Percentiles rank a stretch among this genome's conserved stretches.
Conservation (phyloP, 2,113 vertebrate species). For the Erinaceus europaeus region DNA sequence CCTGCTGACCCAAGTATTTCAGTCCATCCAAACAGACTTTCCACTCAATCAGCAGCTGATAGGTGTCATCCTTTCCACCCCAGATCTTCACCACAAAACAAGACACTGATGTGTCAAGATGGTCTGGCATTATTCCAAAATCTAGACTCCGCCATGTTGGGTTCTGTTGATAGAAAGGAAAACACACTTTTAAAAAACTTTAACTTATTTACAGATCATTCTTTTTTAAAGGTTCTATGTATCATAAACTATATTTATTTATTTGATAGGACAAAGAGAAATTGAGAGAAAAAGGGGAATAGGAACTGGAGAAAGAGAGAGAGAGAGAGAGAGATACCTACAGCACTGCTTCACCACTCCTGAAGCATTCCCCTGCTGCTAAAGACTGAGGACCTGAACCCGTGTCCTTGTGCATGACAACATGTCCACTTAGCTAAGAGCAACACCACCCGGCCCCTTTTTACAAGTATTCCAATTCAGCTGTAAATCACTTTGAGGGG, state of each 20-base stretch:
- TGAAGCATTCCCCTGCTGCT: too few relatives aligned
- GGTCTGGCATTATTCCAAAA: slow-evolving; percentile 95
- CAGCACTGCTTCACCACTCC: too few relatives aligned
- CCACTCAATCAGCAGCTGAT: slow-evolving; percentile 95
- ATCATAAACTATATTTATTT: too few relatives aligned
- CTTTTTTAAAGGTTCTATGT: too few relatives aligned
- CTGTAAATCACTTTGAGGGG: neutral
- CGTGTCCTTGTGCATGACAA: too few relatives aligned
- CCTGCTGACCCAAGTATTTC: slow-evolving; percentile 96
- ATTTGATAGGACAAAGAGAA: too few relatives aligned
- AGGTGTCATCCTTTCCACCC: slow-evolving; percentile 87
- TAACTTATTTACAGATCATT: slow-evolving; percentile 14
- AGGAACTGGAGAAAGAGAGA: too few relatives aligned
- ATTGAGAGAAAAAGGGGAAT: too few relatives aligned
- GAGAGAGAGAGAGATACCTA: too few relatives aligned
- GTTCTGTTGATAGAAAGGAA: slow-evolving; percentile 85
- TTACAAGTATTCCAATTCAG: slow-evolving; percentile 19
- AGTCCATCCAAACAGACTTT: slow-evolving; percentile 96
- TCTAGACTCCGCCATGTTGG: slow-evolving; percentile 98
- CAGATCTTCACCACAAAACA: slow-evolving; percentile 97
- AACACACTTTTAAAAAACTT: slow-evolving; percentile 12
- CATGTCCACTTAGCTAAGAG: too few relatives aligned
- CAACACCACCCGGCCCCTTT: too few relatives aligned
- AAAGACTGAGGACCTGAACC: too few relatives aligned
- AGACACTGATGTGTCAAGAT: slow-evolving; percentile 94